Evolutionary conservation across 2,888 invertebrate genomes (phyloP).

Genomic region (Cosmia pyralina): DNA sequence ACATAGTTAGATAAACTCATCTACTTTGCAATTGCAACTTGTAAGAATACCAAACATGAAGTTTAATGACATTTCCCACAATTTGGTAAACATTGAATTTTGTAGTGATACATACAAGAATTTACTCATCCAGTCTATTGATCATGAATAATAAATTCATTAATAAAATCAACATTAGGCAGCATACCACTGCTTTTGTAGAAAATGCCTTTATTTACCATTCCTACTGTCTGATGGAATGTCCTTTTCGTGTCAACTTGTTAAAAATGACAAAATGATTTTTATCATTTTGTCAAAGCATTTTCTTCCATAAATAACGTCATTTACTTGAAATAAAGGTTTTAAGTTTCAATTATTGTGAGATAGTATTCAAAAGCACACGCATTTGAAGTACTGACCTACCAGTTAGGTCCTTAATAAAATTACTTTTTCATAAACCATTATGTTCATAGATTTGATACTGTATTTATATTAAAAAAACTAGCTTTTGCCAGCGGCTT

Average conservation of each 20-base stretch:
- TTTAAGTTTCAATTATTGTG: neutral
- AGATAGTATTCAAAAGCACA: neutral
- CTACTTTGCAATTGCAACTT: slow-evolving; percentile 23
- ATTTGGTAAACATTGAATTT: slow-evolving; percentile 23
- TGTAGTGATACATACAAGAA: neutral
- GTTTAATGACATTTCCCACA: slow-evolving; percentile 11
- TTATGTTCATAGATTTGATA: neutral
- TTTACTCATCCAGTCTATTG: neutral
- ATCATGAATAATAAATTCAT: slow-evolving; percentile 1
- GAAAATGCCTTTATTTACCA: neutral
- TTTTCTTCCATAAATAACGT: neutral
- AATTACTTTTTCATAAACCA: neutral
- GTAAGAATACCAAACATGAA: slow-evolving; percentile 26
- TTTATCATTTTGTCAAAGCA: too few species aligned
- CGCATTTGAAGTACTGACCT: too few species aligned
- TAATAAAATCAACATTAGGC: neutral
- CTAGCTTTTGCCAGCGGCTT: too few species aligned
- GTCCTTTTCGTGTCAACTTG: neutral
- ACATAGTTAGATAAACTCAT: slow-evolving; percentile 27
- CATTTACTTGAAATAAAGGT: neutral
- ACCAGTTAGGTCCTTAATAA: neutral
- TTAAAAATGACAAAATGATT: neutral
- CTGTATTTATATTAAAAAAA: too few species aligned
- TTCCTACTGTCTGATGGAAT: neutral
- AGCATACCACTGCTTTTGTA: neutral